These are phyloP conservation scores for Delichon dasypus DNA, from an alignment of 2,797 vertebrate species.

Conservation along the genomic window DNA sequence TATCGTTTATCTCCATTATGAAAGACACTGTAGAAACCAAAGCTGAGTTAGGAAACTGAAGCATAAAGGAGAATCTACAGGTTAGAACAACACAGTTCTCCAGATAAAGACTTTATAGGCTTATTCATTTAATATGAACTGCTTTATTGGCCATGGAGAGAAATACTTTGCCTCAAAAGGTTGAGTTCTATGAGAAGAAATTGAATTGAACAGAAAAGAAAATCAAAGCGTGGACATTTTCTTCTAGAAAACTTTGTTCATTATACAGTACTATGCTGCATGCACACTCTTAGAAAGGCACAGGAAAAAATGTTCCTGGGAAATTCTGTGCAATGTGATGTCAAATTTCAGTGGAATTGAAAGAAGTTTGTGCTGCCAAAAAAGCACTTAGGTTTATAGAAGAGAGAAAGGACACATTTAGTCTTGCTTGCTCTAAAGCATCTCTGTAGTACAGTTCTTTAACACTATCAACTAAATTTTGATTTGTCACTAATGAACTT, in stretches of 20 bases:
- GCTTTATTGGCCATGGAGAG: neutral
- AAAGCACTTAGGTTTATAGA: neutral
- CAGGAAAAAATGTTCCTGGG: neutral
- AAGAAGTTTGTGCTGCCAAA: neutral
- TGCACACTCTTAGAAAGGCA: neutral
- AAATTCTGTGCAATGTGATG: neutral
- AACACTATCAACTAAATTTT: neutral
- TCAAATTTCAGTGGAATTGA: neutral
- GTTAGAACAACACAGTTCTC: neutral
- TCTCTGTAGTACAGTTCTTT: neutral
- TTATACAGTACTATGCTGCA: neutral
- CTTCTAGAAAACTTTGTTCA: neutral
- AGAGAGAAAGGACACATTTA: neutral
- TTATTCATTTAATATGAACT: neutral
- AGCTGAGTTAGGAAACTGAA: neutral
- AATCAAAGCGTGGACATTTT: neutral
- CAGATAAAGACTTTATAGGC: neutral
- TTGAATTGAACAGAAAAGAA: neutral
- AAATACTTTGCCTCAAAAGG: neutral
- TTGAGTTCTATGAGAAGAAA: neutral
- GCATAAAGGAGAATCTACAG: neutral
- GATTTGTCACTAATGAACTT: neutral
- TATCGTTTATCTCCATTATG: neutral
- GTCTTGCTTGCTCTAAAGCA: neutral
- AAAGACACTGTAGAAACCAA: neutral